These are phyloP conservation scores for Apodemia duryi DNA, from an alignment of 2,888 invertebrate species.

Conservation along the genomic window DNA sequence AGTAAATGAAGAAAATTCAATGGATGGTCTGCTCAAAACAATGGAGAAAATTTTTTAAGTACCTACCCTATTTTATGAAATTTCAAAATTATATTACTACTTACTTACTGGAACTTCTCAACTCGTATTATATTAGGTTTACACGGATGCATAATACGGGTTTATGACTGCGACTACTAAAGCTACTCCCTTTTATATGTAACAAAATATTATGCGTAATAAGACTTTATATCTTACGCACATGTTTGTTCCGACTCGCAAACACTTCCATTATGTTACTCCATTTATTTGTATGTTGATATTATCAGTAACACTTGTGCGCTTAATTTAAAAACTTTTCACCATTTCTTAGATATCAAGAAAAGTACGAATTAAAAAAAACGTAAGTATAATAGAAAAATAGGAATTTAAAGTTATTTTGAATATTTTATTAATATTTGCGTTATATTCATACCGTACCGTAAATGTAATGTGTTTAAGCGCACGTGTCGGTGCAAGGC, in stretches of 20 bases:
- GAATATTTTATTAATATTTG: not conserved
- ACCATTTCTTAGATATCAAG: not conserved
- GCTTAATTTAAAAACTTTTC: not conserved
- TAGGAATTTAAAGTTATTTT: no score
- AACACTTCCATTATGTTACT: conserved; percentile 18
- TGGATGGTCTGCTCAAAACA: no score
- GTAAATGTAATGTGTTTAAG: not conserved
- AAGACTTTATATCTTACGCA: conserved; percentile 25
- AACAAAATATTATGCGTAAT: conserved; percentile 27
- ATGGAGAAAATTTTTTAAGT: no score
- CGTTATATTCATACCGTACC: conserved; percentile 1
- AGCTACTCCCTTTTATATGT: conserved; percentile 25
- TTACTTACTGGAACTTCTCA: no score
- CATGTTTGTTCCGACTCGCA: conserved; percentile 19
- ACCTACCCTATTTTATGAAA: not conserved
- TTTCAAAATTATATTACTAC: not conserved
- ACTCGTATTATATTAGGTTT: conserved; percentile 21
- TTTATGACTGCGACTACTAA: conserved; percentile 29
- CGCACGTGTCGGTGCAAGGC: conserved; percentile 26
- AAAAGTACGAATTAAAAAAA: no score
- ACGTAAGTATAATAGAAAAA: no score
- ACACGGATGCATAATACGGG: conserved; percentile 29
- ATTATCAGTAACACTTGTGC: conserved; percentile 5
- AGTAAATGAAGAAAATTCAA: no score
- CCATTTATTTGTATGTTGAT: conserved; percentile 11